Evolutionary conservation across 1,140 invertebrate genomes (phyloP).

Genomic region (Lepidurus packardi): DNA sequence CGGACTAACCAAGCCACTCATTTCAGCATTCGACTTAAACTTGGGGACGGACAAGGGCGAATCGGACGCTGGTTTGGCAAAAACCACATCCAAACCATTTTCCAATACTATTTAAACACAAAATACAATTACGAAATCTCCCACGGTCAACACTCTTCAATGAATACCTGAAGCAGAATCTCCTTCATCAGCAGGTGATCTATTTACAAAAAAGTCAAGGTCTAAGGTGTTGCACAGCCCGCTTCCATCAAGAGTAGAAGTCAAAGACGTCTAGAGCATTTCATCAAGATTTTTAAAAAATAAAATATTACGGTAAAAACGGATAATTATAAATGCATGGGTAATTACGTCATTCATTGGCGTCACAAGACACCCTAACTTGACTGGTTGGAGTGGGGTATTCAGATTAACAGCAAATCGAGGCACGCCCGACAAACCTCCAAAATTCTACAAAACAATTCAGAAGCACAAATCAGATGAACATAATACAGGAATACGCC

Average conservation of each 20-base stretch:
- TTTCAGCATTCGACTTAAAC: not conserved
- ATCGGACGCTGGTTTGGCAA: not conserved
- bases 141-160: too few relatives aligned
- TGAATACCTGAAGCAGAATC: not conserved
- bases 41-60: constrained; percentile 11
- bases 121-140: not conserved
- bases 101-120: not conserved
- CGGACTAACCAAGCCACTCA: not conserved
- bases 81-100: not conserved
- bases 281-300: not conserved
- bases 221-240: not conserved
- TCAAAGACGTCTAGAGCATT: not conserved
- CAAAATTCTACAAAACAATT: not conserved
- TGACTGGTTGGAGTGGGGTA: not conserved
- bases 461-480: too few relatives aligned
- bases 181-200: not conserved
- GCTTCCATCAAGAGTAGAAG: not conserved
- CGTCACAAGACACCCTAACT: not conserved
- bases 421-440: not conserved
- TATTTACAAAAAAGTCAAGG: not conserved
- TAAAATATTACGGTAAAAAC: not conserved
- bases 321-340: not conserved
- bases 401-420: not conserved
- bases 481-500: not conserved
- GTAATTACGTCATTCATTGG: not conserved